These are phyloP conservation scores for Lasioglossum zephyrum DNA, from an alignment of 2,888 invertebrate species.

Conservation along the genomic window DNA sequence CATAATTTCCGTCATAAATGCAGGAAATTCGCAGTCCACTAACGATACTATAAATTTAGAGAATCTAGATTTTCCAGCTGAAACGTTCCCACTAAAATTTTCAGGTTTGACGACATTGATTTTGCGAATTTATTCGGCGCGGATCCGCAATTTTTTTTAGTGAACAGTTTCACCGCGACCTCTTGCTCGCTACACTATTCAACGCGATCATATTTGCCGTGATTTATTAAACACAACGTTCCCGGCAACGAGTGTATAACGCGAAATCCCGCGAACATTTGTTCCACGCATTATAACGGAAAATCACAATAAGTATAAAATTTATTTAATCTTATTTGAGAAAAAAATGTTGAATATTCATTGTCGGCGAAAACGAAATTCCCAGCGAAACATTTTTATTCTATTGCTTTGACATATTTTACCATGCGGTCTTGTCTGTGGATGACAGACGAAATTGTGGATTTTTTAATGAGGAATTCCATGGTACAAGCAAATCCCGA, in stretches of 20 bases:
- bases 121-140: background rate
- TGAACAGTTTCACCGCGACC: background rate
- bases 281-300: background rate
- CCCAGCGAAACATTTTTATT: background rate
- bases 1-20: background rate
- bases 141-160: background rate
- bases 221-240: background rate
- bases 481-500: background rate
- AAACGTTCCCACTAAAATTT: background rate
- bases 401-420: background rate
- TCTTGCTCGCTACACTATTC: background rate
- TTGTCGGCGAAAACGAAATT: background rate
- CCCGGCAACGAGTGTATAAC: background rate
- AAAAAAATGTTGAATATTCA: background rate
- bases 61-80: background rate
- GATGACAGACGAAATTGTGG: constrained; percentile 1
- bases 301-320: background rate
- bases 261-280: background rate
- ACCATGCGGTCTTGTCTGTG: background rate
- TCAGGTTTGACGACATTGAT: background rate
- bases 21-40: background rate
- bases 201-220: background rate
- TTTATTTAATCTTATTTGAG: background rate
- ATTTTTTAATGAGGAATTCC: background rate
- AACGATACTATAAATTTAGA: background rate